Conservation (phyloP, 2,113 vertebrate species). For the Gasterosteus aculeatus region DNA sequence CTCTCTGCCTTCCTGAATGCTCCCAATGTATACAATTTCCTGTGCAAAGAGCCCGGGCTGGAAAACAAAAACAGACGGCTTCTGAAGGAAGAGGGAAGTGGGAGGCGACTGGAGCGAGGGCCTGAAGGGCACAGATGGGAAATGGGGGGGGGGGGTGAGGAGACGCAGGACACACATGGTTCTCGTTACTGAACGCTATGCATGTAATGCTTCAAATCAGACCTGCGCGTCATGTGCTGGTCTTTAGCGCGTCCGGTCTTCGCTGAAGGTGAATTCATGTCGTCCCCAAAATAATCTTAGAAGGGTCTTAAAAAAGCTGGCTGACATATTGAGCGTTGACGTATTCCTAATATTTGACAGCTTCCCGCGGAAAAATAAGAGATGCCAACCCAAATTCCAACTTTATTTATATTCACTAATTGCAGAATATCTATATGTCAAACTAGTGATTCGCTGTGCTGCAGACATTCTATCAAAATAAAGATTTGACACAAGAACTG, state of each 20-base stretch:
- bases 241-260: constrained; percentile 1
- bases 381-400: constrained; percentile 19
- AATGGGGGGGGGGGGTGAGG: constrained; percentile 55
- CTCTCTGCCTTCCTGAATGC: constrained; percentile 81
- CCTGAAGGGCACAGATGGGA: constrained; percentile 79
- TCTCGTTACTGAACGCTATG: constrained; percentile 71
- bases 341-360: constrained; percentile 12
- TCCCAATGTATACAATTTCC: constrained; percentile 84
- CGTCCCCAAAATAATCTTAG: constrained; percentile 2
- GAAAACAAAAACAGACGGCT: constrained; percentile 83
- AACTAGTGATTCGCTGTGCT: constrained; percentile 23
- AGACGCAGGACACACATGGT: constrained; percentile 78
- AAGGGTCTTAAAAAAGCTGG: neutral
- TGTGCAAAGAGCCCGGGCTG: constrained; percentile 80
- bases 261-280: constrained; percentile 26
- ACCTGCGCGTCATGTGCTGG: constrained; percentile 1
- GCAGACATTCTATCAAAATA: constrained; percentile 10
- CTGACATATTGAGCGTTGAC: neutral
- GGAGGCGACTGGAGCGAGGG: constrained; percentile 74
- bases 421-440: constrained; percentile 4
- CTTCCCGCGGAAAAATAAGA: constrained; percentile 31
- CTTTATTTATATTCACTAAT: constrained; percentile 1
- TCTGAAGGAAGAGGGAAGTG: constrained; percentile 81
- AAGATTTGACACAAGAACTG: constrained; percentile 5
- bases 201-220: constrained; percentile 40